A percentile compares a stretch with the other conserved stretches of the same genome.
Evolutionary conservation across 2,797 vertebrate species (phyloP).

Genomic region (Morus bassanus): DNA sequence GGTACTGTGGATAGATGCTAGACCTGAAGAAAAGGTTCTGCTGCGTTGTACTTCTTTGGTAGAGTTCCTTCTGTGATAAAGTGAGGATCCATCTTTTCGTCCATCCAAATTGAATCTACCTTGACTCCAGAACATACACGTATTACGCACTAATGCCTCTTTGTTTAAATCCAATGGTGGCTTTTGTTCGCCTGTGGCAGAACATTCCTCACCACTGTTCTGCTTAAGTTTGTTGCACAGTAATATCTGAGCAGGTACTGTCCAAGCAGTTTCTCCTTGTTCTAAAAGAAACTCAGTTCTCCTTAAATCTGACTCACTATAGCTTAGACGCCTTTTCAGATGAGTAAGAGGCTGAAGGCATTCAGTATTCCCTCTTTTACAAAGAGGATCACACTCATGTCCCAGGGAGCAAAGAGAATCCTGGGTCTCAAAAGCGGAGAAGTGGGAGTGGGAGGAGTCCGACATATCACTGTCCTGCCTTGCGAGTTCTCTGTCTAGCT

Average conservation of each 20-base stretch:
- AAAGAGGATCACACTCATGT: conserved; percentile 81
- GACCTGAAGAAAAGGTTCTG: conserved; percentile 79
- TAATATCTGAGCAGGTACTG: conserved; percentile 62
- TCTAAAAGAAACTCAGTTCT: conserved; percentile 72
- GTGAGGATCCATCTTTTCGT: conserved; percentile 43
- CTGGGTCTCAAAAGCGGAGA: conserved; percentile 43
- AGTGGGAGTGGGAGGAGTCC: conserved; percentile 15
- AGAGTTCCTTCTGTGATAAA: conserved; percentile 61
- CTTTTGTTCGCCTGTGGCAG: not conserved
- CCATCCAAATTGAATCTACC: conserved; percentile 65
- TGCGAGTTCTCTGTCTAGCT: conserved; percentile 83
- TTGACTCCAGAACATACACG: conserved; percentile 80
- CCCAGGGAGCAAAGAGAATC: conserved; percentile 74
- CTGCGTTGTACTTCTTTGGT: conserved; percentile 78
- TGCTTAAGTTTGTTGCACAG: conserved; percentile 59
- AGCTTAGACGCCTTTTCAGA: conserved; percentile 82
- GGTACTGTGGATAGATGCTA: conserved; percentile 49
- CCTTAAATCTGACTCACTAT: conserved; percentile 89
- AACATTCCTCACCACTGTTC: conserved; percentile 51
- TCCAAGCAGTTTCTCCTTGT: conserved; percentile 77
- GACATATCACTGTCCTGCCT: conserved; percentile 80
- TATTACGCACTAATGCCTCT: conserved; percentile 63
- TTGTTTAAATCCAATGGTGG: conserved; percentile 62
- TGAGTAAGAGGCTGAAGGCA: conserved; percentile 73
- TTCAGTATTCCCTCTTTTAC: conserved; percentile 76